These are phyloP conservation scores for Platanista minor DNA, from an alignment of 2,113 vertebrate species.

Conservation along the genomic window DNA sequence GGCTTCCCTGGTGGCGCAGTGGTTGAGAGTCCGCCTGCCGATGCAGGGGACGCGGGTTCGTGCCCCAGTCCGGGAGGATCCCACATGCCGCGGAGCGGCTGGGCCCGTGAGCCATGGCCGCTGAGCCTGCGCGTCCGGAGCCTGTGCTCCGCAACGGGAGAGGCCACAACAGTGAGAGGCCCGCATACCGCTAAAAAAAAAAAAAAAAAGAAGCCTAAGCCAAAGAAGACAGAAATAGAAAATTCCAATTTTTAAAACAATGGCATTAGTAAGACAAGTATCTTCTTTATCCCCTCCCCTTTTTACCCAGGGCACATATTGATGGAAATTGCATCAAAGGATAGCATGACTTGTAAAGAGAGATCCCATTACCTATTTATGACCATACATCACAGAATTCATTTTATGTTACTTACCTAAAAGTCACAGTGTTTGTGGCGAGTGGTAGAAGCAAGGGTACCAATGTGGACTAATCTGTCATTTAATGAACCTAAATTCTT, in stretches of 20 bases:
- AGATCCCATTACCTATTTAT: background rate
- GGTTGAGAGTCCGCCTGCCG: too few species aligned
- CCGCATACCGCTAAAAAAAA: too few species aligned
- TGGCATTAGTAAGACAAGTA: background rate
- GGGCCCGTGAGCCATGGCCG: too few species aligned
- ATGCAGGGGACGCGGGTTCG: too few species aligned
- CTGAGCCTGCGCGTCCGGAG: too few species aligned
- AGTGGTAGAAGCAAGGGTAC: background rate
- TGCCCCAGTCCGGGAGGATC: too few species aligned
- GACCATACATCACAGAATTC: background rate
- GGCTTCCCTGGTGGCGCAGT: too few species aligned
- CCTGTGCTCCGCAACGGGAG: too few species aligned
- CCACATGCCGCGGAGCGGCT: too few species aligned
- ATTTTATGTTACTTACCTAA: background rate
- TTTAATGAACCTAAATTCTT: background rate
- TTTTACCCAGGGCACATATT: background rate
- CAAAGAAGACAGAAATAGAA: background rate
- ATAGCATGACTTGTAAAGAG: background rate
- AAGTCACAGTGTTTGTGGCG: background rate
- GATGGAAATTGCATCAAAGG: background rate
- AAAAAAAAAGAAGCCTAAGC: background rate
- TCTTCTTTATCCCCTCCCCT: background rate
- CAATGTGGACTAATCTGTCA: background rate
- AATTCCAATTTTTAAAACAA: background rate
- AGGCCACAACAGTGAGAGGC: too few species aligned